Evolutionary conservation across 2,113 vertebrate species (phyloP).

Genomic region (Zosterops japonicus): DNA sequence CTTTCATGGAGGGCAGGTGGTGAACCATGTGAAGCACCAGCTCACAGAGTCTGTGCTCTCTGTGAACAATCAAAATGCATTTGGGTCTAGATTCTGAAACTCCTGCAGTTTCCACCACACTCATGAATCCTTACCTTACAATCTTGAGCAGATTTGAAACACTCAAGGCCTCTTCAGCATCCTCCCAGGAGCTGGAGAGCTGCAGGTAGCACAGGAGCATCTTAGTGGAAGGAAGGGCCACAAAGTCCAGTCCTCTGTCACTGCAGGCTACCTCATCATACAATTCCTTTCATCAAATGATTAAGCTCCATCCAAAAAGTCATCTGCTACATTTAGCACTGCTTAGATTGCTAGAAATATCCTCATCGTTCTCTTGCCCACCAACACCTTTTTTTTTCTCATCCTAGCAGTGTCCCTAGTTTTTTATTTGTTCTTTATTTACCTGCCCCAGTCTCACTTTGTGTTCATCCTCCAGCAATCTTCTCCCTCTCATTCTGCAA

Average conservation of each 20-base stretch:
- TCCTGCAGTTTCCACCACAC: not conserved
- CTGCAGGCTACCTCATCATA: not conserved
- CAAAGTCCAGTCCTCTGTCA: not conserved
- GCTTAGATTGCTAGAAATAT: not conserved
- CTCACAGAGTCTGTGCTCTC: not conserved
- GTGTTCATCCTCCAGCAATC: not conserved
- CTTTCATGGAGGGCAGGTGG: not conserved
- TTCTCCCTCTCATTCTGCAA: not conserved
- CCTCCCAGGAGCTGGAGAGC: not conserved
- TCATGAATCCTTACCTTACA: not conserved
- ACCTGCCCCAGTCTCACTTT: not conserved
- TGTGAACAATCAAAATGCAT: not conserved
- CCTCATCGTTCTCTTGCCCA: not conserved
- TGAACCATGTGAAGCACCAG: not conserved
- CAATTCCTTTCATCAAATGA: not conserved
- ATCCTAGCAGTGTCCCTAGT: not conserved
- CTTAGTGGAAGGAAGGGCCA: not conserved
- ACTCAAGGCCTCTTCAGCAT: not conserved
- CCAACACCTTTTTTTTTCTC: not conserved
- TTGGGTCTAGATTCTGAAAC: not conserved
- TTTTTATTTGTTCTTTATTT: not conserved
- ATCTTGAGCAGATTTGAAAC: not conserved
- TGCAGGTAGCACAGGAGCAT: not conserved
- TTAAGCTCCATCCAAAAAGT: not conserved
- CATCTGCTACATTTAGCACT: not conserved